Percentiles rank a stretch among this genome's conserved stretches.
Evolutionary conservation across 2,888 invertebrate species (phyloP).

Genomic region (Papilio elwesi): DNA sequence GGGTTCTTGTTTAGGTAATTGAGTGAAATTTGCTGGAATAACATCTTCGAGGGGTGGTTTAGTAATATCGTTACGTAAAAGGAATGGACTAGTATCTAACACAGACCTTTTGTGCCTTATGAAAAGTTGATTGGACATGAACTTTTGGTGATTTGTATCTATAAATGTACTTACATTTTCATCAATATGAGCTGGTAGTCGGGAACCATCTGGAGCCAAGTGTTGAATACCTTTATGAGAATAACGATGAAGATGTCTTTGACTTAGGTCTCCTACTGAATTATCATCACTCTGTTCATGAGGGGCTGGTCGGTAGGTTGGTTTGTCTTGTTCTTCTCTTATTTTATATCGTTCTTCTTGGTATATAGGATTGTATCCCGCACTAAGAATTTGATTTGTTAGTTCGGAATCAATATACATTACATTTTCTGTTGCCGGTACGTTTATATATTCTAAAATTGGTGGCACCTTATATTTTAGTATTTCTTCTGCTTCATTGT

Average conservation of each 20-base stretch:
- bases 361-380: constrained; percentile 49
- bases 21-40: constrained; percentile 41
- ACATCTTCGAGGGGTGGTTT: constrained; percentile 43
- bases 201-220: constrained; percentile 69
- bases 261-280: constrained; percentile 52
- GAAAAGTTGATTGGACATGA: not conserved
- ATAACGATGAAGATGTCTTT: constrained; percentile 66
- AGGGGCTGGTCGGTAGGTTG: constrained; percentile 48
- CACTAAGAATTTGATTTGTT: constrained; percentile 58
- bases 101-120: constrained; percentile 51
- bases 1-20: constrained; percentile 54
- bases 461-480: constrained; percentile 51
- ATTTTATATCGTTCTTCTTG: constrained; percentile 49
- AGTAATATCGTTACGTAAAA: constrained; percentile 50
- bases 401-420: constrained; percentile 66
- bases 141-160: constrained; percentile 43
- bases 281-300: constrained; percentile 47
- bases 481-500: constrained; percentile 65
- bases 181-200: constrained; percentile 70
- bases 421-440: constrained; percentile 60
- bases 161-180: constrained; percentile 72
- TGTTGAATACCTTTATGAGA: constrained; percentile 68
- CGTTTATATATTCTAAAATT: constrained; percentile 49
- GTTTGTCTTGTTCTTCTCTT: constrained; percentile 48
- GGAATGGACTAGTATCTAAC: constrained; percentile 63